phyloP scores from a whole-genome alignment of 2,888 invertebrate species.

The Pristionchus japonicus region DNA sequence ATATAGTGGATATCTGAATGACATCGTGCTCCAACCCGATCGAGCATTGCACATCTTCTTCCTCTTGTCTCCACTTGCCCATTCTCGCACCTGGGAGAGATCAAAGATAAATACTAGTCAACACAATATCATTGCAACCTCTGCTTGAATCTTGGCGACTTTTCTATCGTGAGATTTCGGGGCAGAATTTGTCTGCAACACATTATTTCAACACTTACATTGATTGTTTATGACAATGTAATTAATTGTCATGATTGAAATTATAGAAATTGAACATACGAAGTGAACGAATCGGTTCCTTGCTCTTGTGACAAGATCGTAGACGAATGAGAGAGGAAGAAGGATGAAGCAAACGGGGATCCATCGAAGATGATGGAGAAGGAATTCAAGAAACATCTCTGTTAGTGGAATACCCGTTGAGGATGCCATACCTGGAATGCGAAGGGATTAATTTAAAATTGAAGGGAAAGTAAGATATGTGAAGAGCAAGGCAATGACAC shows the following conservation, averaged over 20 bases:
- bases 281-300: background rate
- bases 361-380: slow-evolving; percentile 80
- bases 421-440: background rate
- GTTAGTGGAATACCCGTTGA: background rate
- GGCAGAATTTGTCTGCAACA: slow-evolving; percentile 59
- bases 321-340: slow-evolving; percentile 83
- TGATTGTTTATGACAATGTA: too few species aligned
- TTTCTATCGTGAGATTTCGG: slow-evolving; percentile 71
- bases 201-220: background rate
- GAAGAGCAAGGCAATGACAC: too few species aligned
- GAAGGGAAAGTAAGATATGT: too few species aligned
- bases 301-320: slow-evolving; percentile 79
- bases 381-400: slow-evolving; percentile 75
- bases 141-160: slow-evolving; percentile 66
- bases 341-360: slow-evolving; percentile 83
- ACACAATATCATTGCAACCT: slow-evolving; percentile 54
- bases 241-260: too few species aligned
- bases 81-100: slow-evolving; percentile 80
- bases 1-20: slow-evolving; percentile 84
- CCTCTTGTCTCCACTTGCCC: slow-evolving; percentile 81
- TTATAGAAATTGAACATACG: too few species aligned
- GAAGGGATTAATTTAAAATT: too few species aligned
- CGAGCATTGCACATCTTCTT: slow-evolving; percentile 85
- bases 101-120: background rate
- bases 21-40: slow-evolving; percentile 88